These are phyloP conservation scores for Cephonodes hylas DNA, from an alignment of 2,888 invertebrate species.

Conservation along the genomic window DNA sequence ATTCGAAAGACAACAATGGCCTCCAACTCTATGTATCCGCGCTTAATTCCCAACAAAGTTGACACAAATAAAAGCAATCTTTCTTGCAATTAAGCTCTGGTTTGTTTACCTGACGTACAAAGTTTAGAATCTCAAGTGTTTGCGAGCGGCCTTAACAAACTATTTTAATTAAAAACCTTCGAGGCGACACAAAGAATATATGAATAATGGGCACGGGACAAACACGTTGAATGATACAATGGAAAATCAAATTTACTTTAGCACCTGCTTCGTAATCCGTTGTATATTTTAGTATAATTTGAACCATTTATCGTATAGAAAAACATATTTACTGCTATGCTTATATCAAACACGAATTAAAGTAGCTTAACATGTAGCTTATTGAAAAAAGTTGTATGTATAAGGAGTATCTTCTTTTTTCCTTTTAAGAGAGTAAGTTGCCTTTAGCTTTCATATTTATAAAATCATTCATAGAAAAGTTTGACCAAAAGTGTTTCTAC, in stretches of 20 bases:
- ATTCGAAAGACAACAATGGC: slow-evolving; percentile 9
- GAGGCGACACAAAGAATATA: not conserved
- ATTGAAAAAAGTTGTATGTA: too few relatives aligned
- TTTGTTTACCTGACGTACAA: slow-evolving; percentile 17
- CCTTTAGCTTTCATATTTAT: too few relatives aligned
- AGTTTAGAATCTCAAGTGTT: slow-evolving; percentile 16
- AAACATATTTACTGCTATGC: too few relatives aligned
- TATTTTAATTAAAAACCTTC: slow-evolving; percentile 36
- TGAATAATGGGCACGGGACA: not conserved
- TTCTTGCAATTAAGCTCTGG: slow-evolving; percentile 16
- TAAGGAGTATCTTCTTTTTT: too few relatives aligned
- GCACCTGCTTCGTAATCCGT: not conserved
- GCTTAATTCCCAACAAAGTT: slow-evolving; percentile 12
- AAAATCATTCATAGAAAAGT: too few relatives aligned
- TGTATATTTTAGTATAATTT: not conserved
- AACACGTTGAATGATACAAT: not conserved
- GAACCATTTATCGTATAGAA: too few relatives aligned
- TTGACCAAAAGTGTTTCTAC: too few relatives aligned
- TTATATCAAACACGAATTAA: too few relatives aligned
- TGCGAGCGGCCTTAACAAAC: slow-evolving; percentile 21
- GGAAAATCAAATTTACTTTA: not conserved
- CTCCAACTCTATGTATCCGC: slow-evolving; percentile 7
- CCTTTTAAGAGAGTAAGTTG: too few relatives aligned
- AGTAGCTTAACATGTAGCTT: too few relatives aligned
- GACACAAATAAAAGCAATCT: slow-evolving; percentile 15